phyloP scores from a whole-genome alignment of 1,140 invertebrate species.

The Sycophila sp. region DNA sequence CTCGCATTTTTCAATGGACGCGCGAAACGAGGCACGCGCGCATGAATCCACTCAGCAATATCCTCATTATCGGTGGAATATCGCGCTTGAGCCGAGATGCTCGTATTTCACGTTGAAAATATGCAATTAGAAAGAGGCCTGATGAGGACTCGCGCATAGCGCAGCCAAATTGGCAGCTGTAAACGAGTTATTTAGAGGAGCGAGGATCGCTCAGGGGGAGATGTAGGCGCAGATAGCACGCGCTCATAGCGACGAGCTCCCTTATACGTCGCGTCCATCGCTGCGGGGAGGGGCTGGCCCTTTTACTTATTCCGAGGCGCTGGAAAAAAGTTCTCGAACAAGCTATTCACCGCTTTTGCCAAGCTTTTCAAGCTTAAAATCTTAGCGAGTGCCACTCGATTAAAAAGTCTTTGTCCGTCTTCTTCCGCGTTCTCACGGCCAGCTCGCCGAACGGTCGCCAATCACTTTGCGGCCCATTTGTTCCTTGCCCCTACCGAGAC shows the following conservation, averaged over 20 bases:
- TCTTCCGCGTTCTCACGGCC: too few relatives aligned
- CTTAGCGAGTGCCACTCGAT: too few relatives aligned
- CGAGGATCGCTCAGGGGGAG: background rate
- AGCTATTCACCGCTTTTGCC: too few relatives aligned
- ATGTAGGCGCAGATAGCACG: slow-evolving; percentile 5
- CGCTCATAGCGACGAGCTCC: background rate
- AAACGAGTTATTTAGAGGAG: slow-evolving; percentile 37
- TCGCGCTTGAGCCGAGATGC: slow-evolving; percentile 3
- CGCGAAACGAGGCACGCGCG: background rate
- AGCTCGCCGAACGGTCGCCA: too few relatives aligned
- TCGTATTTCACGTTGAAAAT: slow-evolving; percentile 33
- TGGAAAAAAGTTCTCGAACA: too few relatives aligned
- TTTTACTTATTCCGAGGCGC: too few relatives aligned
- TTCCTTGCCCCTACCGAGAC: slow-evolving; percentile 8
- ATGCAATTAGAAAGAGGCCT: slow-evolving; percentile 33
- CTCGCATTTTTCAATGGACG: slow-evolving; percentile 26
- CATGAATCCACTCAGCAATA: background rate
- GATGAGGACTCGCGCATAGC: background rate
- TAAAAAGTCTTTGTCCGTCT: too few relatives aligned
- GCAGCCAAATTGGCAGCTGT: slow-evolving; percentile 36
- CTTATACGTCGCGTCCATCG: slow-evolving; percentile 2
- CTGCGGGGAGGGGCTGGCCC: too few relatives aligned
- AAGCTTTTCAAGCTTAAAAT: too few relatives aligned
- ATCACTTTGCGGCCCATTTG: slow-evolving; percentile 33
- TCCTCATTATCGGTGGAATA: slow-evolving; percentile 33